phyloP scores from a whole-genome alignment of 53 echinoderm and acorn worm species.

The Zoroaster sp. region DNA sequence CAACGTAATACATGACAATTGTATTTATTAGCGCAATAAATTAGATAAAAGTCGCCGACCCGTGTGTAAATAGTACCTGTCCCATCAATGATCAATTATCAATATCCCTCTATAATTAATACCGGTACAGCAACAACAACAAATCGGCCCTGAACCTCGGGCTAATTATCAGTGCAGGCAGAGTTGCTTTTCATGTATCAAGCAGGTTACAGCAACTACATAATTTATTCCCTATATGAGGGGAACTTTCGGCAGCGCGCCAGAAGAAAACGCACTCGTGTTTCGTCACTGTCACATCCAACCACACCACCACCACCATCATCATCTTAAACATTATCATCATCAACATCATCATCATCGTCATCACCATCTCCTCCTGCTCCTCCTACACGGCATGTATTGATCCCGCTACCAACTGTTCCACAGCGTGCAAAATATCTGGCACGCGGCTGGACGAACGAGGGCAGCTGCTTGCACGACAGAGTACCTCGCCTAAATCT shows the following conservation, averaged over 20 bases:
- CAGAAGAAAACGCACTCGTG: neutral
- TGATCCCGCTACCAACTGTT: conserved; percentile 46
- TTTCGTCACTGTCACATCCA: no score
- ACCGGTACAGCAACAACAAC: no score
- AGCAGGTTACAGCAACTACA: neutral
- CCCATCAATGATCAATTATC: neutral
- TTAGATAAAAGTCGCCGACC: neutral
- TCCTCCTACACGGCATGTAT: conserved; percentile 3
- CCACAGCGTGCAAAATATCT: conserved; percentile 31
- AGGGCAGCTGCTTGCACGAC: conserved; percentile 35
- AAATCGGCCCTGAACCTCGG: neutral
- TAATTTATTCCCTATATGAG: no score
- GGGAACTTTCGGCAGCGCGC: neutral
- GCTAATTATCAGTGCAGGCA: neutral
- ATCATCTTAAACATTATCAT: neutral
- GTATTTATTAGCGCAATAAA: neutral
- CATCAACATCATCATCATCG: neutral
- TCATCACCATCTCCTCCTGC: neutral
- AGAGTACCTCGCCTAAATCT: no score
- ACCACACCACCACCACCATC: neutral
- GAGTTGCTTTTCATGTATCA: neutral
- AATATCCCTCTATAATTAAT: neutral
- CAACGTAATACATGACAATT: neutral
- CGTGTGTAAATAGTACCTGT: neutral
- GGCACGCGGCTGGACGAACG: conserved; percentile 32